Base-by-base conservation (phyloP, 2,888 invertebrate species). In the Odontocolon sp. region DNA sequence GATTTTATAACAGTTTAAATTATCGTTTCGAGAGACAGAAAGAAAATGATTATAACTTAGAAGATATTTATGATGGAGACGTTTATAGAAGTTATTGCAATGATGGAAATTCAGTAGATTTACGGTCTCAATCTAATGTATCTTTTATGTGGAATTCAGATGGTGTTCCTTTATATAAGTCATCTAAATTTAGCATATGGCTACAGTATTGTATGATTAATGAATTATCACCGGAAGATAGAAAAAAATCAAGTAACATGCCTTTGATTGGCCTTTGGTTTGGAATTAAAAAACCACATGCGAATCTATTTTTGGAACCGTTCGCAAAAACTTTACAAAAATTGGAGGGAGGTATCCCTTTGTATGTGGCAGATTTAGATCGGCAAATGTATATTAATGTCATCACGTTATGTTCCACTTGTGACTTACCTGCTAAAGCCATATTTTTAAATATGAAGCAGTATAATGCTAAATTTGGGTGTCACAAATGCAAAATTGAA, bases 141-240 rank as follows among this genome's bases (percentile, higher is more conserved):
- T 77, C 81, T 6, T 81, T 83, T 26, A 77, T 45, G 2, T 81
- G 83, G 83, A 79, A 82, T 64, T 63, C 81, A 1, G 80, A 82
- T 59, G 82, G 81, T n/a, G 75, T 81, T 2, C 45, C 78, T 2
- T 42, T 82, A 3, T 83, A 76, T 21, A 78, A 79, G 57, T 82
- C 81, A 5, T 81, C 81, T 5, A 77, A 79, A 64, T 63, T 72
- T 38, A 59, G 45, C n/a, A 73, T 81, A 14, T 83, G 83, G 78
- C 81, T 81, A 5, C 59, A 81, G 3, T 83, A 78, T 64, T 45
- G 79, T 0, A 50, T 31, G 5, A 77, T 83, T 6, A 82, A 80
- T 57, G 81, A 81, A 56, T 52, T 83, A 3, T 40, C 77, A 4
- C 79, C 52, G 21, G 26, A 40, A 9, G 57, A 78, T 31, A 21